phyloP scores from a whole-genome alignment of 2,113 vertebrate species.

The human (Homo sapiens) region DNA sequence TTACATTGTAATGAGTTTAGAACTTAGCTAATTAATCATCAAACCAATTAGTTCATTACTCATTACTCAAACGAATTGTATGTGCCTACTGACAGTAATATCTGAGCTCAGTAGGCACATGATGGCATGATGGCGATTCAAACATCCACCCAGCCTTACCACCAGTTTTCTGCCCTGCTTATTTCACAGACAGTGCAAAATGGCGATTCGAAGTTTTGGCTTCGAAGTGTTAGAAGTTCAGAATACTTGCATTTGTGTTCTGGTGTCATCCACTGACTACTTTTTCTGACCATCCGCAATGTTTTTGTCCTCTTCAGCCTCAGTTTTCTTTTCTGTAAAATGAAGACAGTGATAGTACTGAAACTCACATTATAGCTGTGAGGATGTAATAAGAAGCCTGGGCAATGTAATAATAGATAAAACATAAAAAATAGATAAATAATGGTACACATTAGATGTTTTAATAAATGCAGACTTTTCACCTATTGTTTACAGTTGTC shows the following conservation, averaged over 20 bases:
- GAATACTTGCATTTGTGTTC: background rate
- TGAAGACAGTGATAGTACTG: background rate
- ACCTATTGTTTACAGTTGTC: background rate
- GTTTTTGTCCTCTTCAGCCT: background rate
- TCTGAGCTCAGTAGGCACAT: background rate
- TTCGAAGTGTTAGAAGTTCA: background rate
- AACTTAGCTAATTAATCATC: constrained; percentile 47
- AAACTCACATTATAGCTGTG: background rate
- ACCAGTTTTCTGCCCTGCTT: background rate
- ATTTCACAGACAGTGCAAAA: background rate
- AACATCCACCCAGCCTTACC: background rate
- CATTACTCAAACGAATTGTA: background rate
- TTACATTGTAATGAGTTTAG: constrained; percentile 23
- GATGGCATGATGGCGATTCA: accelerated
- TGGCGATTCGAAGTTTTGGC: background rate
- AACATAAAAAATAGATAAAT: no score
- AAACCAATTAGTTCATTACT: constrained; percentile 29
- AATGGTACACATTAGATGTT: background rate
- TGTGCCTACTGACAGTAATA: background rate
- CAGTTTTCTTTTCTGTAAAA: background rate
- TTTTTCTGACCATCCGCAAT: background rate
- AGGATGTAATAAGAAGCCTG: background rate
- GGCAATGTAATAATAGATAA: background rate
- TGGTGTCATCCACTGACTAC: background rate
- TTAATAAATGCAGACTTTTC: background rate